Percentiles rank a stretch among this genome's conserved stretches.
These are phyloP conservation scores for Chunga burmeisteri DNA, from an alignment of 2,113 vertebrate species.

Conservation along the genomic window DNA sequence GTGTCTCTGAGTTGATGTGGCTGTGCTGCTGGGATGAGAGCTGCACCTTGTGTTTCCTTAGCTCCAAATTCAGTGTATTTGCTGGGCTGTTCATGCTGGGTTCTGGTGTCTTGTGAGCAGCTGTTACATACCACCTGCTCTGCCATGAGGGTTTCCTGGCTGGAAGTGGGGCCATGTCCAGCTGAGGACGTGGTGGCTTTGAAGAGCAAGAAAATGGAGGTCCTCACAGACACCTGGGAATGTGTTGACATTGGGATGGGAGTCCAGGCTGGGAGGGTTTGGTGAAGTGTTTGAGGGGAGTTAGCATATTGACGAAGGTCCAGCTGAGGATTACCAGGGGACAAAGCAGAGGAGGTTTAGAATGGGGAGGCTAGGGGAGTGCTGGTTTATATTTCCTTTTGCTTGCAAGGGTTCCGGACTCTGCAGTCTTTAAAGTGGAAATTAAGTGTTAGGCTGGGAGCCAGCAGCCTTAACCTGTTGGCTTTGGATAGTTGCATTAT, in stretches of 20 bases:
- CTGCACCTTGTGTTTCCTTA: neutral
- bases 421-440: neutral
- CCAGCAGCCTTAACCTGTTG: neutral
- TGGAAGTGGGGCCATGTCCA: neutral
- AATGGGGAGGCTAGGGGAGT: too few relatives aligned
- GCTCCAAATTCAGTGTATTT: neutral
- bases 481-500: neutral
- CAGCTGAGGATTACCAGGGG: neutral
- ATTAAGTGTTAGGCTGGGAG: neutral
- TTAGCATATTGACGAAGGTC: neutral
- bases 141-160: neutral
- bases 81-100: neutral
- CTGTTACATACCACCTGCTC: neutral
- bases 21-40: neutral
- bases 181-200: neutral
- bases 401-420: neutral
- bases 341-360: neutral
- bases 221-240: neutral
- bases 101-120: neutral
- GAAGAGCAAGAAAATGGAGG: neutral
- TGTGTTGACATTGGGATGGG: neutral
- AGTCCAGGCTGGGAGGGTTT: neutral
- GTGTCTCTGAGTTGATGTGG: neutral
- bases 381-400: neutral
- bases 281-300: neutral